Evolutionary conservation across 1,140 invertebrate genomes (phyloP).

Genomic region (Lordiphosa mommai): DNA sequence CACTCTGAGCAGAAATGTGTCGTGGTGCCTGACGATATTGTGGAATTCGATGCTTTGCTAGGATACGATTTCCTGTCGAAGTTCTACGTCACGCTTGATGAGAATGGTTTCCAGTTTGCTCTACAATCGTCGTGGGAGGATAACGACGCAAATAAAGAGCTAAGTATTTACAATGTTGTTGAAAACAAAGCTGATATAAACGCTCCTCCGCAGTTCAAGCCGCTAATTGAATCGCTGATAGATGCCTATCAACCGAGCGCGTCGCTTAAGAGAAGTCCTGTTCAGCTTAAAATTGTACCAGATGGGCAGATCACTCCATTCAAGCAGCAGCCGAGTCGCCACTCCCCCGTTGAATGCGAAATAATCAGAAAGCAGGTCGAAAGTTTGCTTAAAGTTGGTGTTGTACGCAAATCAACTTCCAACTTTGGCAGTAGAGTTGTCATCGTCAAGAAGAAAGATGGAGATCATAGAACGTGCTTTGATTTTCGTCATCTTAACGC

Average conservation of each 20-base stretch:
- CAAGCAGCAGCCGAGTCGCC: neutral
- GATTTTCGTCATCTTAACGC: too few relatives aligned
- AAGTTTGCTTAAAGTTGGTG: too few relatives aligned
- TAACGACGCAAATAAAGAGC: neutral
- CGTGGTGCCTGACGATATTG: constrained; percentile 8
- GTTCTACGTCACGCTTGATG: neutral
- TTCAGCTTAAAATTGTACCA: neutral
- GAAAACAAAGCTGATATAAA: neutral
- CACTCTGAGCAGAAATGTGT: constrained; percentile 7
- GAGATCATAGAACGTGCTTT: neutral
- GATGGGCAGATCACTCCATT: neutral
- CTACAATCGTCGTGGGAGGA: neutral
- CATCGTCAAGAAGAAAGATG: neutral
- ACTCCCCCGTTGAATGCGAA: neutral
- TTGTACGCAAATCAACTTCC: too few relatives aligned
- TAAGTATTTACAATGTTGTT: constrained; percentile 2
- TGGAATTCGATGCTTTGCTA: constrained; percentile 4
- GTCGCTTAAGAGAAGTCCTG: neutral
- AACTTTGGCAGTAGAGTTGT: too few relatives aligned
- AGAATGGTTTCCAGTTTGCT: neutral
- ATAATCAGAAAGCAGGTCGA: neutral
- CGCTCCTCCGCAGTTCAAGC: constrained; percentile 5
- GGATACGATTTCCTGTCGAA: constrained; percentile 7
- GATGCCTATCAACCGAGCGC: neutral
- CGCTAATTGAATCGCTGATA: neutral